A percentile compares a stretch with the other conserved stretches of the same genome.
These are phyloP conservation scores for Drosophila pruinosa DNA, from an alignment of 1,140 invertebrate species.

Conservation along the genomic window DNA sequence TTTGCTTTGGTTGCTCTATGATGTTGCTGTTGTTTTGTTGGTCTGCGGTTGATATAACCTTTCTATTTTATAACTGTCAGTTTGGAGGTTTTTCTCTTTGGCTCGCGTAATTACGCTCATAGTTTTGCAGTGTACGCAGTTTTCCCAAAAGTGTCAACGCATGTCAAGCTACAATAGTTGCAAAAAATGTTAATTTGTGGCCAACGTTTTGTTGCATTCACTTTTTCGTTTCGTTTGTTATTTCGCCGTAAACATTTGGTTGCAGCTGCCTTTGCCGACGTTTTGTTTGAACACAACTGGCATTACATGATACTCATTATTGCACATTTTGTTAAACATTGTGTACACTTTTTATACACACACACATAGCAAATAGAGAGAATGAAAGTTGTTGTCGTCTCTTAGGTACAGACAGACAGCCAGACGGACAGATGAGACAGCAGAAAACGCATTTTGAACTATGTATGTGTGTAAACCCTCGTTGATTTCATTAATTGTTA, in stretches of 20 bases:
- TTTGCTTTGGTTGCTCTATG: conserved; percentile 2
- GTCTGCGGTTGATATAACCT: conserved; percentile 52
- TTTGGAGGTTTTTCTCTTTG: conserved; percentile 8
- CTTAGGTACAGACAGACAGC: no score
- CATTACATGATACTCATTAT: conserved; percentile 74
- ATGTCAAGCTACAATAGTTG: conserved; percentile 44
- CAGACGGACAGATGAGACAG: conserved; percentile 54
- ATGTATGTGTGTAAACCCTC: conserved; percentile 31
- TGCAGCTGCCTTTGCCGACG: conserved; percentile 27
- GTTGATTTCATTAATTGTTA: conserved; percentile 70
- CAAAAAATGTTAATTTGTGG: conserved; percentile 69
- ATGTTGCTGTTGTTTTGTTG: conserved; percentile 19
- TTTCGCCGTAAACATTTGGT: conserved; percentile 10
- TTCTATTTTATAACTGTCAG: conserved; percentile 75
- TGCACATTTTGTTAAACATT: conserved; percentile 51
- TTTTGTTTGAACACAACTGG: conserved; percentile 41
- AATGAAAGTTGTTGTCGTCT: conserved; percentile 45
- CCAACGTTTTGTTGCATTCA: conserved; percentile 39
- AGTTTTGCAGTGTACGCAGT: conserved; percentile 63
- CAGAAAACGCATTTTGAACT: conserved; percentile 40
- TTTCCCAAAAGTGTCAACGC: conserved; percentile 73
- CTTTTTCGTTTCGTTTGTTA: conserved; percentile 36
- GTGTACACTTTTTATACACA: conserved; percentile 9
- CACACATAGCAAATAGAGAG: neutral
- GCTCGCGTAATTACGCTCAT: conserved; percentile 51